phyloP scores from a whole-genome alignment of 2,113 vertebrate genomes.

The Oryctolagus cuniculus region DNA sequence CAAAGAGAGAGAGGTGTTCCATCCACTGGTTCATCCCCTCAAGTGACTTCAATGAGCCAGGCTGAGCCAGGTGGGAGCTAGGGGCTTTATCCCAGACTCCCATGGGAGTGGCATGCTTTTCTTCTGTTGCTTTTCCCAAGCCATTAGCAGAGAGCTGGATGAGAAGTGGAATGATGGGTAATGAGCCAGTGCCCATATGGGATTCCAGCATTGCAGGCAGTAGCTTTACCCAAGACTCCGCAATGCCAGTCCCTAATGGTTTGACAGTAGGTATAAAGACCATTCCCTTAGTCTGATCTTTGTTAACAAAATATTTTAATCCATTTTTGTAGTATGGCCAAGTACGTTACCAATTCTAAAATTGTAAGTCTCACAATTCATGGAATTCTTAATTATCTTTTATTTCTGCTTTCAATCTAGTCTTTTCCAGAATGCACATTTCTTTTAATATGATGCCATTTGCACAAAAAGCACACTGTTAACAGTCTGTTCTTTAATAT shows the following conservation, averaged over 20 bases:
- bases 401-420: background rate
- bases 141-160: too few species aligned
- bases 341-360: constrained; percentile 7
- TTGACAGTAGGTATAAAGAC: background rate
- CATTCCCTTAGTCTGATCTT: background rate
- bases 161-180: too few species aligned
- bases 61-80: too few species aligned
- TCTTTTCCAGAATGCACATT: background rate
- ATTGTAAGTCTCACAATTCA: background rate
- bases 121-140: too few species aligned
- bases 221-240: too few species aligned
- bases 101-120: too few species aligned
- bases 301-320: constrained; percentile 13
- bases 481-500: background rate
- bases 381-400: background rate
- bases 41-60: too few species aligned
- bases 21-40: too few species aligned
- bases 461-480: background rate
- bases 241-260: background rate
- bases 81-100: too few species aligned
- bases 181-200: too few species aligned
- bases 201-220: too few species aligned
- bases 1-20: too few species aligned
- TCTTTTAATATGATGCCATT: background rate
- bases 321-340: background rate